A percentile compares a stretch with the other conserved stretches of the same genome.
Evolutionary conservation across 2,888 invertebrate species (phyloP).

Genomic region (Hartigia nigra): DNA sequence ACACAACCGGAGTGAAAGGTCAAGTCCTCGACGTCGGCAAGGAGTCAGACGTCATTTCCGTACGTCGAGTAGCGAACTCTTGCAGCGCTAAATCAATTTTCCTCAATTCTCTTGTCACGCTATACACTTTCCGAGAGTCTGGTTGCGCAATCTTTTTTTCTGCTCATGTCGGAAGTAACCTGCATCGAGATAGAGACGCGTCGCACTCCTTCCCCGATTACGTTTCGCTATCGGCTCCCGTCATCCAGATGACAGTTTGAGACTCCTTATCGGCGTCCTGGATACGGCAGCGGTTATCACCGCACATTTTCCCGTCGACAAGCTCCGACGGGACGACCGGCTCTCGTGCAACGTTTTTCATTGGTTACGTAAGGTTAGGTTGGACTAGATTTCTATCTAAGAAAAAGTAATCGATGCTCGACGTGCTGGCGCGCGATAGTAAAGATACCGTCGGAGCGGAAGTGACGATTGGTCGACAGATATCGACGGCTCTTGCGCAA

Average conservation of each 20-base stretch:
- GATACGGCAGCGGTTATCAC: not conserved
- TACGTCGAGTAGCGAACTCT: not conserved
- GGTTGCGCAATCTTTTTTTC: too few relatives aligned
- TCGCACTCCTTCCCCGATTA: not conserved
- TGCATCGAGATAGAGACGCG: too few relatives aligned
- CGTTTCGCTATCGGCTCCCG: not conserved
- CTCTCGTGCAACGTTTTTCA: not conserved
- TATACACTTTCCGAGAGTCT: too few relatives aligned
- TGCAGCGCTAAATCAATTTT: too few relatives aligned
- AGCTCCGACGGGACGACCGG: not conserved
- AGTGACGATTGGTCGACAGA: not conserved
- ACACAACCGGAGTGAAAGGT: too few relatives aligned
- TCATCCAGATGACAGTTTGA: not conserved
- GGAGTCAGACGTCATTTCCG: too few relatives aligned
- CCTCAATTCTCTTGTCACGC: too few relatives aligned
- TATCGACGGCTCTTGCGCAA: not conserved
- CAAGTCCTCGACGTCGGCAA: too few relatives aligned
- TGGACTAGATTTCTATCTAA: not conserved
- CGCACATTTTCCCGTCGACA: not conserved
- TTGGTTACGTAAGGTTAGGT: not conserved
- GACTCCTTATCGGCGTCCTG: not conserved
- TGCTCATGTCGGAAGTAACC: too few relatives aligned
- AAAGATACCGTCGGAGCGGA: not conserved
- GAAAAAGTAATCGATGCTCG: not conserved
- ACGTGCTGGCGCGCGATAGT: not conserved